These are phyloP conservation scores for Leptinotarsa texana DNA, from an alignment of 1,140 invertebrate species.

Conservation along the genomic window DNA sequence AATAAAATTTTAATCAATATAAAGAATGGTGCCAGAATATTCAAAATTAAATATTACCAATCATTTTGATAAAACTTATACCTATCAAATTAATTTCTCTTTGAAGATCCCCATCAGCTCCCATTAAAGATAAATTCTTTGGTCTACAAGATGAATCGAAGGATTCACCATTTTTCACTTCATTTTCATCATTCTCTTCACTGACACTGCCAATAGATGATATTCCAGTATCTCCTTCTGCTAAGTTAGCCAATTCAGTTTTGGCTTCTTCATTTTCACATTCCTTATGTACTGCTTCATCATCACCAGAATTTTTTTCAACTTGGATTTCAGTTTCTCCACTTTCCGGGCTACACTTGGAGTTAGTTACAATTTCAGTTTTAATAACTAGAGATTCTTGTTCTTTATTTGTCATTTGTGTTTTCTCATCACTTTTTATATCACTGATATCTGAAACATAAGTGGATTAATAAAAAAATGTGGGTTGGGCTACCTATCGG, in stretches of 20 bases:
- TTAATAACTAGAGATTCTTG: not conserved
- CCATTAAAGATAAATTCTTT: conserved; percentile 37
- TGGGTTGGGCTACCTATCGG: too few species aligned
- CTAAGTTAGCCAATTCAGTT: not conserved
- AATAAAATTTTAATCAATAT: too few species aligned
- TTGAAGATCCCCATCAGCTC: conserved; percentile 28
- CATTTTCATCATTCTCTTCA: not conserved
- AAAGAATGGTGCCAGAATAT: too few species aligned
- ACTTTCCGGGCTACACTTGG: not conserved
- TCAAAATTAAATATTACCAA: too few species aligned
- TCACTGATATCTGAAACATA: not conserved
- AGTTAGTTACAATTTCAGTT: not conserved
- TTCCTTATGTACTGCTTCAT: not conserved
- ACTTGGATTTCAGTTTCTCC: not conserved
- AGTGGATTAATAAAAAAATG: not conserved
- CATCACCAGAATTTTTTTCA: not conserved
- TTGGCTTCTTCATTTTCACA: conserved; percentile 5
- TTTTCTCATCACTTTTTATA: not conserved
- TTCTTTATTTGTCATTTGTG: not conserved
- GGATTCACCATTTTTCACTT: not conserved
- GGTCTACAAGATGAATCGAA: conserved; percentile 35
- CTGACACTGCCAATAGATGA: not conserved
- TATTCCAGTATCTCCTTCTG: not conserved
- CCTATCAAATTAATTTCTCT: conserved; percentile 43
- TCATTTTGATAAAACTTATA: conserved; percentile 7